Percentiles rank a stretch among this genome's conserved stretches.
These are phyloP conservation scores for Wiebesia pumilae DNA, from an alignment of 1,140 invertebrate species.

Conservation along the genomic window DNA sequence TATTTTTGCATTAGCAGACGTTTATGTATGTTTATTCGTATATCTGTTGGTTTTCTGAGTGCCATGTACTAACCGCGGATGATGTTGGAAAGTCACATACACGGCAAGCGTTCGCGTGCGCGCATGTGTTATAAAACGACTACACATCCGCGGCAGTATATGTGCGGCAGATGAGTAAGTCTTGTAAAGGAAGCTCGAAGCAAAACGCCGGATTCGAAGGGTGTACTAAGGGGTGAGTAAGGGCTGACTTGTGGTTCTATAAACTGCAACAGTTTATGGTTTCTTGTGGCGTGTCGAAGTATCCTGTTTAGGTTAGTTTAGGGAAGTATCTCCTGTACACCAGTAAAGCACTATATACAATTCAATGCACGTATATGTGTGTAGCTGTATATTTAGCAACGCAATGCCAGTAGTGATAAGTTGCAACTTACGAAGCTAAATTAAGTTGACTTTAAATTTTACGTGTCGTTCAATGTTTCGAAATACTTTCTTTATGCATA, in stretches of 20 bases:
- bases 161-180: conserved; percentile 6
- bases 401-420: conserved; percentile 1
- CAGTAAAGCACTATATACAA: too few relatives aligned
- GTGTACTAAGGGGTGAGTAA: not conserved
- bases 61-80: conserved; percentile 4
- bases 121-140: not conserved
- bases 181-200: not conserved
- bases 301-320: conserved; percentile 48
- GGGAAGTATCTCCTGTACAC: conserved; percentile 13
- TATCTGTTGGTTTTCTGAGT: not conserved
- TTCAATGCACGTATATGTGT: not conserved
- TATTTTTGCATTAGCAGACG: not conserved
- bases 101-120: not conserved
- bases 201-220: conserved; percentile 18
- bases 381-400: not conserved
- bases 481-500: not conserved
- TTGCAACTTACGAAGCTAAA: not conserved
- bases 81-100: not conserved
- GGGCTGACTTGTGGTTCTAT: conserved; percentile 50
- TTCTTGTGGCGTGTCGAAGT: conserved; percentile 52
- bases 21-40: not conserved
- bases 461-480: not conserved
- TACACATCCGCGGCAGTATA: too few relatives aligned
- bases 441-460: not conserved
- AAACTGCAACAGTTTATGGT: conserved; percentile 52